These are phyloP conservation scores for Scortum barcoo DNA, from an alignment of 2,113 vertebrate species.

Conservation along the genomic window DNA sequence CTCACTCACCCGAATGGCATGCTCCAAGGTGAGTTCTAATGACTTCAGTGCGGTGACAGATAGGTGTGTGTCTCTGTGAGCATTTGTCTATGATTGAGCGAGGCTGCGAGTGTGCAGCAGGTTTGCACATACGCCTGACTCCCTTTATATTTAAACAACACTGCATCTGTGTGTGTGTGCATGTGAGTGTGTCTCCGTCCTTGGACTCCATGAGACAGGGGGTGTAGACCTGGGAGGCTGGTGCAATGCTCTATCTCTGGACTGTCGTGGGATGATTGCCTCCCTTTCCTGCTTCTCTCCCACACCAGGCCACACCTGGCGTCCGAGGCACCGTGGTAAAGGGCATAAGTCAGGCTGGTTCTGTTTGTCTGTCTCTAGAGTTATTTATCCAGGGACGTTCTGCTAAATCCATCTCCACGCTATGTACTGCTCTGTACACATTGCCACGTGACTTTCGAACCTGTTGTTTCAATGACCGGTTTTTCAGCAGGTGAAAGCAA, in stretches of 20 bases:
- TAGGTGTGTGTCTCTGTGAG: conserved; percentile 58
- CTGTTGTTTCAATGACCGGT: background rate
- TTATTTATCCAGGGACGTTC: conserved; percentile 30
- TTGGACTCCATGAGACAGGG: conserved; percentile 60
- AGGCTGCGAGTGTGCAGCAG: conserved; percentile 1
- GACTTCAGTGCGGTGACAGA: conserved; percentile 65
- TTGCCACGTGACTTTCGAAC: background rate
- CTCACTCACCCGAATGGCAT: conserved; percentile 66
- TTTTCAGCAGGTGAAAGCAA: background rate
- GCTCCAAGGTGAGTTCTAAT: conserved; percentile 73
- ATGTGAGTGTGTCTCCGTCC: conserved; percentile 56
- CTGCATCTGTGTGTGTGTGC: conserved; percentile 23
- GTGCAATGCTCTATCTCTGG: conserved; percentile 57
- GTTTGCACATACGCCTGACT: conserved; percentile 34
- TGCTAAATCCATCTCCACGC: background rate
- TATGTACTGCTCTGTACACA: background rate
- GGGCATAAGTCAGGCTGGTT: conserved; percentile 21
- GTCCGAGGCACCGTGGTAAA: conserved; percentile 15
- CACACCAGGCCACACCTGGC: conserved; percentile 69
- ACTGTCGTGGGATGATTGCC: conserved; percentile 39
- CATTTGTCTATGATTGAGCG: conserved; percentile 31
- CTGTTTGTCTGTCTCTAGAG: conserved; percentile 15
- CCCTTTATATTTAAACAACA: conserved; percentile 46
- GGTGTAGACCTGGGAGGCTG: conserved; percentile 47
- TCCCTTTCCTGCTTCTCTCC: conserved; percentile 69